A percentile compares a stretch with the other conserved stretches of the same genome.
Conservation (phyloP, 1,140 invertebrate genomes). For the Panagrolaimus sp. region DNA sequence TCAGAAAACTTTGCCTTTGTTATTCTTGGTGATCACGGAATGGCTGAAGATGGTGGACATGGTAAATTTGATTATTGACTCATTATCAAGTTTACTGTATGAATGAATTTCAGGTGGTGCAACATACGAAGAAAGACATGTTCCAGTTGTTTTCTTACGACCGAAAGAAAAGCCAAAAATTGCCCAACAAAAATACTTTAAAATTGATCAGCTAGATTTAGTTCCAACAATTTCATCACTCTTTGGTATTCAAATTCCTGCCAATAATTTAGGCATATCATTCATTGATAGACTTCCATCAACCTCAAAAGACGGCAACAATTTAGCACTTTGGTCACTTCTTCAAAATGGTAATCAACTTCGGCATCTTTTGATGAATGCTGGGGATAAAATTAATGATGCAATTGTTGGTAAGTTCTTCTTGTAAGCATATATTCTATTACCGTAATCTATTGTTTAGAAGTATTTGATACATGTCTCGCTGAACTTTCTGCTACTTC, state of each 20-base stretch:
- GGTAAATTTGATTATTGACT: too few species aligned
- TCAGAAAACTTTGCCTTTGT: slow-evolving; percentile 66
- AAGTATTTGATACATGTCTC: slow-evolving; percentile 1
- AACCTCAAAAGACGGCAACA: not conserved
- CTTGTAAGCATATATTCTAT: not conserved
- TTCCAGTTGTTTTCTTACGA: slow-evolving; percentile 66
- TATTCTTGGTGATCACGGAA: slow-evolving; percentile 88
- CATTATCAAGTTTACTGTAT: too few species aligned
- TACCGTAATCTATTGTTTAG: slow-evolving; percentile 12
- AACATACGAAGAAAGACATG: slow-evolving; percentile 72
- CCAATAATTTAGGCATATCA: slow-evolving; percentile 27
- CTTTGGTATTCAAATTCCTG: slow-evolving; percentile 67
- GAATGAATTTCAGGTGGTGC: slow-evolving; percentile 66
- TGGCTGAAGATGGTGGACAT: slow-evolving; percentile 87
- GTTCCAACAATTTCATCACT: slow-evolving; percentile 74
- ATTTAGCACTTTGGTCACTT: not conserved
- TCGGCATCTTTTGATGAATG: not conserved
- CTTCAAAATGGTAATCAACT: slow-evolving; percentile 30
- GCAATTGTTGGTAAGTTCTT: slow-evolving; percentile 13
- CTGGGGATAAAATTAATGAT: not conserved
- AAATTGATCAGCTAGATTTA: slow-evolving; percentile 75
- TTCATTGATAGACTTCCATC: slow-evolving; percentile 16
- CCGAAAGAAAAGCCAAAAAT: not conserved
- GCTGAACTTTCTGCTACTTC: not conserved
- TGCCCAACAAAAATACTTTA: not conserved